These are phyloP conservation scores for Acleris emargana DNA, from an alignment of 2,888 invertebrate species.

Conservation along the genomic window DNA sequence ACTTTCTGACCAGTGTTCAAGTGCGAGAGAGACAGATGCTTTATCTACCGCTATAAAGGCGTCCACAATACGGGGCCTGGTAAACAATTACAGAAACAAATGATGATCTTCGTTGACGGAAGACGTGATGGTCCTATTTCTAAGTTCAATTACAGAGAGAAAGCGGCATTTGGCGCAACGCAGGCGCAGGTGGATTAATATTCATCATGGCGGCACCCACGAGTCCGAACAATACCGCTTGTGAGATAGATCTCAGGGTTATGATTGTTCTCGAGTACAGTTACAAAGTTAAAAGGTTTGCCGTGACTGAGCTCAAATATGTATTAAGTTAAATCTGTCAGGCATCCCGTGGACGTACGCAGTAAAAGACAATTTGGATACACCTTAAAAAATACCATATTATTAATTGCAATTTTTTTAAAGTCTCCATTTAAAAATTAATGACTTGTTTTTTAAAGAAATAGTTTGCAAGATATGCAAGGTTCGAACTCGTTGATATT, in stretches of 20 bases:
- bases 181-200: slow-evolving; percentile 42
- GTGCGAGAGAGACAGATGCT: no score
- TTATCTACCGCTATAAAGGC: no score
- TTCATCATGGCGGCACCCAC: slow-evolving; percentile 44
- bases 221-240: slow-evolving; percentile 37
- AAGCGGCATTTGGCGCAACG: slow-evolving; percentile 41
- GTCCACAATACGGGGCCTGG: not conserved
- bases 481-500: no score
- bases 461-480: no score
- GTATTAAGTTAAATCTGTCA: no score
- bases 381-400: no score
- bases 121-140: slow-evolving; percentile 24
- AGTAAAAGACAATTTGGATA: no score
- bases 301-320: not conserved
- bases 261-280: slow-evolving; percentile 30
- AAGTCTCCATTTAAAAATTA: no score
- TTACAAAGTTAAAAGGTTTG: slow-evolving; percentile 14
- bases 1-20: no score
- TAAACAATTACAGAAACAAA: slow-evolving; percentile 28
- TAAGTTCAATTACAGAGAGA: slow-evolving; percentile 36
- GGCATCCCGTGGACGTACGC: no score
- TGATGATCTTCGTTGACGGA: slow-evolving; percentile 28
- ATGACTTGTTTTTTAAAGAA: no score
- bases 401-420: no score
- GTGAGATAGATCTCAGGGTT: slow-evolving; percentile 36